Percentiles rank a stretch among this genome's conserved stretches.
These are phyloP conservation scores for Tubiluchus corallicola DNA, from an alignment of 2,888 invertebrate genomes.

Conservation along the genomic window DNA sequence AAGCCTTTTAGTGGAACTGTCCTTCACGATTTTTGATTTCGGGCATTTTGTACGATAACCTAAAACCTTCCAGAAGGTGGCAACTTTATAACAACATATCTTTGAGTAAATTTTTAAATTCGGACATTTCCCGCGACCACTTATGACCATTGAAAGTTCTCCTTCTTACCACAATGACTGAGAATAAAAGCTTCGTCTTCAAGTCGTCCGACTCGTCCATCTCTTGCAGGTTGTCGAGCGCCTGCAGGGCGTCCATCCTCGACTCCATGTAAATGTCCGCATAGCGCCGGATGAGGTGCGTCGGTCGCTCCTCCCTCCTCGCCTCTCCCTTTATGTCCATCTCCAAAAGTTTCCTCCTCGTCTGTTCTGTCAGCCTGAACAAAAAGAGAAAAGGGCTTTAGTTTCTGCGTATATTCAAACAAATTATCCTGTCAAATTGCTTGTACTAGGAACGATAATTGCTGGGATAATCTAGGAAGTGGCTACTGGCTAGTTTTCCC, in stretches of 20 bases:
- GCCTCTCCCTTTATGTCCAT: constrained; percentile 25
- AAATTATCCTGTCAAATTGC: too few relatives aligned
- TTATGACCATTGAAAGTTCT: not conserved
- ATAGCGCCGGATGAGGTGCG: constrained; percentile 51
- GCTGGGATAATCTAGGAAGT: too few relatives aligned
- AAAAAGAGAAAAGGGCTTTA: too few relatives aligned
- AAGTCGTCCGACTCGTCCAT: constrained; percentile 65
- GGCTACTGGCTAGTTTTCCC: too few relatives aligned
- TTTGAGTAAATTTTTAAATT: not conserved
- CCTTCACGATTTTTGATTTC: too few relatives aligned
- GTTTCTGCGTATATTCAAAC: too few relatives aligned
- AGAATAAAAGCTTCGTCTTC: constrained; percentile 85
- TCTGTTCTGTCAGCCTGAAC: not conserved
- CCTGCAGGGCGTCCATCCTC: constrained; percentile 64
- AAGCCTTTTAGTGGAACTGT: too few relatives aligned
- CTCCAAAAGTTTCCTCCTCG: constrained; percentile 16
- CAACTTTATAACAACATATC: too few relatives aligned
- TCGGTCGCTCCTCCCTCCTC: constrained; percentile 24
- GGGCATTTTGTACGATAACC: too few relatives aligned
- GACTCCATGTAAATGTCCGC: constrained; percentile 65
- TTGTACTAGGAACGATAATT: too few relatives aligned
- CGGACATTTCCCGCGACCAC: not conserved
- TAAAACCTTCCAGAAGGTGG: too few relatives aligned
- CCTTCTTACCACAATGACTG: constrained; percentile 70
- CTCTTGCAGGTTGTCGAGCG: constrained; percentile 58